Base-by-base conservation (phyloP, 2,888 invertebrate genomes). In the Aporophyla lueneburgensis region DNA sequence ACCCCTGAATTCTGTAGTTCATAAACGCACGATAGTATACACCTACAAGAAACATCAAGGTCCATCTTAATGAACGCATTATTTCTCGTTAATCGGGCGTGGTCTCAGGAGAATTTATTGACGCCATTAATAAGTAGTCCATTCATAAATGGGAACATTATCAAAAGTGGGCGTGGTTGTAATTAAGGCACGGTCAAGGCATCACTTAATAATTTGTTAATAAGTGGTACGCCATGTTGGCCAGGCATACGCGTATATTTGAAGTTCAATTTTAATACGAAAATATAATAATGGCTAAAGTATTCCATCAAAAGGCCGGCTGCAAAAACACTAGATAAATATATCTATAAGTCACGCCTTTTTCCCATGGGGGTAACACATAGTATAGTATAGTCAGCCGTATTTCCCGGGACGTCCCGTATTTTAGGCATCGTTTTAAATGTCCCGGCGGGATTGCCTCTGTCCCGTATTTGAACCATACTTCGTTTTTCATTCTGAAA, bases 31-130 rank as follows among this genome's bases (percentile, higher is more conserved):
- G 43, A 12, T 46, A 10, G 10, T 12, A 46, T 46, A 46, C 10
- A 46, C 43, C 2, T 46, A 46, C 43, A 46, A 46, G 43, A 46
- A 46, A 46, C 1, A 46, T 4, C 40, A 43, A 65, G 70, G 65
- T 59, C 79, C 16, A 66, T 43, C 5, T 54, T 78, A 83, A 83
- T 83, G 21, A 78, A 51, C n/a, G 49, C 59, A 61, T 66, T 78
- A 66, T 54, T 83, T 78, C 54, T 84, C 59, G 59, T 80, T 66
- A 83, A 58, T 63, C 19, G 61, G 78, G 79, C 54, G 79, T 56
- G 65, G 84, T 43, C 65, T 43, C 33, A 14, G 24, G 49, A 33
- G 33, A 51, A 51, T 70, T 61, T 83, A 80, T 67, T 83, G 65
- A 53, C 1, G 59, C 43, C 69, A 78, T 78, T 79, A 69, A 69